Conservation (phyloP, 2,113 vertebrate species). For the Piprites chloris region DNA sequence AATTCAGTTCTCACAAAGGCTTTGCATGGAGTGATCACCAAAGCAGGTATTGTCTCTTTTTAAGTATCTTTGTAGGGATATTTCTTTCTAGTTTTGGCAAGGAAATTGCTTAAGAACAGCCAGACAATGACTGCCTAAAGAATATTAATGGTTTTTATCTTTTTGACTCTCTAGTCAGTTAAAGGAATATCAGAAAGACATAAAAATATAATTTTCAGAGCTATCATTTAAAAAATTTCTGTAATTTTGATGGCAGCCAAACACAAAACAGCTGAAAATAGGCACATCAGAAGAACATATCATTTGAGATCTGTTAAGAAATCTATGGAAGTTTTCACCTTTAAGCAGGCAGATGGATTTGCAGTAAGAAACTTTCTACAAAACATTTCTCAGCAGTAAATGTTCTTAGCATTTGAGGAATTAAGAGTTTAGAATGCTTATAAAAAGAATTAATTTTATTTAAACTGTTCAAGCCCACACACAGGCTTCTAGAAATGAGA, state of each 20-base stretch:
- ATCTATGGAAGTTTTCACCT: neutral
- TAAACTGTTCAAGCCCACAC: neutral
- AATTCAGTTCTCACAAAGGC: slow-evolving; percentile 30
- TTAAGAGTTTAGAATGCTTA: neutral
- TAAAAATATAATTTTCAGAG: neutral
- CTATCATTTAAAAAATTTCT: neutral
- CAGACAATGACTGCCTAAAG: neutral
- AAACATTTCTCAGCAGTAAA: neutral
- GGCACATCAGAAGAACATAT: neutral
- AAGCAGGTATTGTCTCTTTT: slow-evolving; percentile 50
- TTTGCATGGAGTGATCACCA: neutral
- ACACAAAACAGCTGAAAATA: neutral
- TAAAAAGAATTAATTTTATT: slow-evolving; percentile 15
- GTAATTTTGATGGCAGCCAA: neutral
- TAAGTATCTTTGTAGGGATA: neutral
- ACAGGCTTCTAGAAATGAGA: neutral
- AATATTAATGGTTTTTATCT: neutral
- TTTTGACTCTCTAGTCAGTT: neutral
- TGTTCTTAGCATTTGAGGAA: neutral
- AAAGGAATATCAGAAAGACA: neutral
- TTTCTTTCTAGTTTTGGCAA: slow-evolving; percentile 32
- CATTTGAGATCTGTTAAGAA: neutral
- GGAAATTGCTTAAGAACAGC: slow-evolving; percentile 9
- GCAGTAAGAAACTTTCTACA: neutral
- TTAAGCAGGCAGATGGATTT: neutral